A percentile compares a stretch with the other conserved stretches of the same genome.
phyloP scores from a whole-genome alignment of 2,888 invertebrate genomes.

The Thymelicus acteon region DNA sequence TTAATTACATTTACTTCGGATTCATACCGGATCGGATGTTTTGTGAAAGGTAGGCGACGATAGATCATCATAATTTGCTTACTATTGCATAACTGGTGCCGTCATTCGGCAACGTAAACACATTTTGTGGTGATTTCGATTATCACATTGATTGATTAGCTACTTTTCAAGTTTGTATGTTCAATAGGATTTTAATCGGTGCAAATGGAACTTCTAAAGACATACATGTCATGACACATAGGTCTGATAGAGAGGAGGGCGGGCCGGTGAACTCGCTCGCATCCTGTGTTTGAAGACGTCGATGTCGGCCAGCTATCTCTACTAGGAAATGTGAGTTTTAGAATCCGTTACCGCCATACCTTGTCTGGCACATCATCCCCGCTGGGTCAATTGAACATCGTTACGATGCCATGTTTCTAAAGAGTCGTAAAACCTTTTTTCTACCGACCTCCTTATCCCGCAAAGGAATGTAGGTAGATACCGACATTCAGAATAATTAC shows the following conservation, averaged over 20 bases:
- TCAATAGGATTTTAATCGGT: background rate
- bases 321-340: slow-evolving; percentile 80
- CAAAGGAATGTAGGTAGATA: slow-evolving; percentile 4
- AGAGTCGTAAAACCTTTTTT: slow-evolving; percentile 22
- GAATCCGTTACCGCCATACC: slow-evolving; percentile 74
- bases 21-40: slow-evolving; percentile 55
- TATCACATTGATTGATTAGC: slow-evolving; percentile 19
- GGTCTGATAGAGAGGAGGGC: slow-evolving; percentile 63
- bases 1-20: slow-evolving; percentile 49
- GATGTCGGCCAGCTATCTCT: slow-evolving; percentile 73
- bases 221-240: slow-evolving; percentile 47
- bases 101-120: slow-evolving; percentile 22
- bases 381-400: slow-evolving; percentile 69
- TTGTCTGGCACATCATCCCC: slow-evolving; percentile 61
- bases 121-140: slow-evolving; percentile 17
- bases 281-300: slow-evolving; percentile 75
- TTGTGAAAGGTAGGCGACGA: slow-evolving; percentile 54
- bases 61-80: slow-evolving; percentile 26
- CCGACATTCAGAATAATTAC: slow-evolving; percentile 18
- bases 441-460: slow-evolving; percentile 28
- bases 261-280: slow-evolving; percentile 67
- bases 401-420: slow-evolving; percentile 36
- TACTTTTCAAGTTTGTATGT: background rate
- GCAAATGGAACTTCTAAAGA: slow-evolving; percentile 18
- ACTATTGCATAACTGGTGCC: slow-evolving; percentile 18